A percentile compares a stretch with the other conserved stretches of the same genome.
These are phyloP conservation scores for Gymnoscopelus microlampas DNA, from an alignment of 2,797 vertebrate genomes.

Conservation along the genomic window DNA sequence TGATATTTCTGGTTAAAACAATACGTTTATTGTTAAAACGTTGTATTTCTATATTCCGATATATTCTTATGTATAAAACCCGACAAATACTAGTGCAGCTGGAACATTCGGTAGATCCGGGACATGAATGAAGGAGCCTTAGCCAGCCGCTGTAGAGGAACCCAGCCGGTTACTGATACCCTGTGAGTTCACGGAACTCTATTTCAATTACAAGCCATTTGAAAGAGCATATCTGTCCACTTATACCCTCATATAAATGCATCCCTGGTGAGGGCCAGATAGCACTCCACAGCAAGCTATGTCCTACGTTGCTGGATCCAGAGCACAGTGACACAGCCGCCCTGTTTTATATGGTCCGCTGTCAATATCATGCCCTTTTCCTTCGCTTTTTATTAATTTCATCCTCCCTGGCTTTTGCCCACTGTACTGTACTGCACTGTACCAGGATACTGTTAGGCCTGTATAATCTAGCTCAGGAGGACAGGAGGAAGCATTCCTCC, in stretches of 20 bases:
- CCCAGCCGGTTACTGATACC: neutral
- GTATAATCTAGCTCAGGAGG: constrained; percentile 76
- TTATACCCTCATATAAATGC: constrained; percentile 12
- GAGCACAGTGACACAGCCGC: constrained; percentile 17
- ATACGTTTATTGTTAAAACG: too few relatives aligned
- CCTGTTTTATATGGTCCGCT: constrained; percentile 30
- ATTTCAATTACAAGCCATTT: neutral
- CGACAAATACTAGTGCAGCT: too few relatives aligned
- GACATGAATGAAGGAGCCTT: too few relatives aligned
- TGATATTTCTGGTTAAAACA: too few relatives aligned
- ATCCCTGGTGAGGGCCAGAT: constrained; percentile 16
- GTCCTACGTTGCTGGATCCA: neutral
- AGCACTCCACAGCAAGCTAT: neutral
- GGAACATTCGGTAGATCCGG: too few relatives aligned
- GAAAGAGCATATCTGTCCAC: too few relatives aligned
- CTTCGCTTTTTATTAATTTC: constrained; percentile 56
- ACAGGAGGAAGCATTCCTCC: constrained; percentile 51
- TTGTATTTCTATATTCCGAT: too few relatives aligned
- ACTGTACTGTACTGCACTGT: constrained; percentile 34
- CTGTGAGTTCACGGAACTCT: neutral
- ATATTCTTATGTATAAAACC: too few relatives aligned
- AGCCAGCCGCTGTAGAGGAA: too few relatives aligned
- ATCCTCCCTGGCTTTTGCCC: constrained; percentile 54
- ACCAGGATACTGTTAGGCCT: constrained; percentile 72
- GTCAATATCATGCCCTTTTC: constrained; percentile 53